These are phyloP conservation scores for Laupala kohalensis DNA, from an alignment of 1,140 invertebrate species.

Conservation along the genomic window DNA sequence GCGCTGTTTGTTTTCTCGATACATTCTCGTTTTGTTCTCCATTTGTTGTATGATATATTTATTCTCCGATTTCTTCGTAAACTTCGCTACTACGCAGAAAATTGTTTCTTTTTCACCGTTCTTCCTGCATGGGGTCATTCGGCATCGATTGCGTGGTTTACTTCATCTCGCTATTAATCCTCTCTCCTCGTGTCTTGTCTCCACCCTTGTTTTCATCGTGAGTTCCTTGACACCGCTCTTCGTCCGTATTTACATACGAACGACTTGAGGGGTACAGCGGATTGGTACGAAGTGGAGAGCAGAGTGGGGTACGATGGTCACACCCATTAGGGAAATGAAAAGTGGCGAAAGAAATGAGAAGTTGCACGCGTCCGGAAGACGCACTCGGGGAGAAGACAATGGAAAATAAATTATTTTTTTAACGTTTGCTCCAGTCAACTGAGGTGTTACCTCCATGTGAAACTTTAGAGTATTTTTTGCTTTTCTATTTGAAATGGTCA, in stretches of 20 bases:
- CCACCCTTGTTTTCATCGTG: neutral
- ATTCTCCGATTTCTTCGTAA: too few relatives aligned
- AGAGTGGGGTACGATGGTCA: neutral
- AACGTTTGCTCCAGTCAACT: neutral
- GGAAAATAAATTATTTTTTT: neutral
- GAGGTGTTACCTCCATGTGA: neutral
- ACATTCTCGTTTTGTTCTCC: too few relatives aligned
- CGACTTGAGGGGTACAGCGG: neutral
- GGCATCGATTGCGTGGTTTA: too few relatives aligned
- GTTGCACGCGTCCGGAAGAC: neutral
- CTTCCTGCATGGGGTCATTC: too few relatives aligned
- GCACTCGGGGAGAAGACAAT: neutral
- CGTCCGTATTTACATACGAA: neutral
- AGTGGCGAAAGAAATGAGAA: neutral
- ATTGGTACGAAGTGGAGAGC: too few relatives aligned
- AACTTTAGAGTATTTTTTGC: neutral
- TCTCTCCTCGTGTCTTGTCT: neutral
- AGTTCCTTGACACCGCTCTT: neutral
- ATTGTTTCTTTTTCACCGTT: too few relatives aligned
- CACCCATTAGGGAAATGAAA: neutral
- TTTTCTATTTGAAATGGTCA: neutral
- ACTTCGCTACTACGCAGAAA: too few relatives aligned
- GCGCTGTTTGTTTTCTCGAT: too few relatives aligned
- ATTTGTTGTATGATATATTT: too few relatives aligned
- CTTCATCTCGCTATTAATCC: too few relatives aligned